Evolutionary conservation across 2,888 invertebrate species (phyloP), one percentile per base, ranked within the genome.

Genomic region (Andrena bucephala): DNA sequence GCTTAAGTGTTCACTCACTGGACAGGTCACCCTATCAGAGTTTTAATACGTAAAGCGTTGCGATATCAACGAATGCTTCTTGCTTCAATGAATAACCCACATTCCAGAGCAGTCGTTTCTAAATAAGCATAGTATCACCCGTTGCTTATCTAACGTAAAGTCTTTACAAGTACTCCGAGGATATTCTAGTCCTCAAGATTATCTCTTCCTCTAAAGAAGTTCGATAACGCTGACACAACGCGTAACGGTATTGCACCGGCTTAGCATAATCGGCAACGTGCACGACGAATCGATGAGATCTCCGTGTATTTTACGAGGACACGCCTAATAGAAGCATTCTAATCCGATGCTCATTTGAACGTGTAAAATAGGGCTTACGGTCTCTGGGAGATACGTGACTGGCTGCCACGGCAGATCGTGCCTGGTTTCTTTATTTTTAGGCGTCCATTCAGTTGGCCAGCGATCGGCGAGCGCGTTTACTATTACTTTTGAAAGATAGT

Each of bases 401-500:
- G 20, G 27, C 16, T 24, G 29, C 70, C 68, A 75, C 59, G 78
- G 63, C 68, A 69, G 59, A 75, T 76, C 72, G 69, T 27, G 62
- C 27, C 29, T 36, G 66, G 60, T 36, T 70, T 74, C 48, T 57
- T 78, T 60, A 70, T 78, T 83, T 57, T 83, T 72, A 57, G 67
- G 59, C 50, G 42, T 27, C 52, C 65, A 59, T 69, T 78, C 69
- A 60, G 57, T n/a, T 31, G 24, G 42, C 31, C 10, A 24, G 57
- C 29, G 63, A 71, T 71, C 68, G 66, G 31, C 31, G 63, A 60
- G 33, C 31, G 59, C 54, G 60, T 77, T 77, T 42, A 69, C 79
- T 85, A 74, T 85, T 85, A 77, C 82, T 79, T 83, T 85, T 83
- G 79, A 83, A 72, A 71, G 73, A 77, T 79, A 74, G 78, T 85